Base-by-base conservation (phyloP, 2,113 vertebrate genomes). In the Enhydra lutris region DNA sequence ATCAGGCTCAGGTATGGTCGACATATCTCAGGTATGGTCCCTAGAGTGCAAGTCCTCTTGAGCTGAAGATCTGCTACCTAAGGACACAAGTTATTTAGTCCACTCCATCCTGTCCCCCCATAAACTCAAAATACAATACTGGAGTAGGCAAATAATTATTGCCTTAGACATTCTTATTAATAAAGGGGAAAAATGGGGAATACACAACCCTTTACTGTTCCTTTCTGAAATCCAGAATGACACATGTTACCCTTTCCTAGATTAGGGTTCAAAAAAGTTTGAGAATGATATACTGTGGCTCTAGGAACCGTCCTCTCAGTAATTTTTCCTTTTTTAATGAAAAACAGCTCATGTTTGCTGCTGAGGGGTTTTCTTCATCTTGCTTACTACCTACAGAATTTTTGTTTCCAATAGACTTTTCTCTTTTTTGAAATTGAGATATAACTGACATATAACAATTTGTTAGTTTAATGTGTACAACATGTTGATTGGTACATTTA, bases 61-160 rank as follows among this genome's bases (percentile, higher is more conserved):
- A 34, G 36, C 6, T 47, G 31, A 97, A 15, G 14, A 83, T 18
- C 3, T 71, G 24, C 39, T 15, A 55, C 20, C 14, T 31, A 55
- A 61, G 76, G 50, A 52, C 14, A 65, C 3, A 84, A 83, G n/a
- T 10, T 63, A 36, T 57, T 79, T 73, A 36, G 2, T 57, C 14
- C 15, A 26, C 3, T 39, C 0, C 3, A 10, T 73, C 1, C 3
- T 1, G 24, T 23, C 7, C 29, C 29, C 4, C 21, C 55, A 20
- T 45, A 67, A 80, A 81, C 2, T 23, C 10, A 86, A 31, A n/a
- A 59, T 34, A 42, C 8, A 74, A 7, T 42, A 21, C 7, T 76
- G 42, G 11, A 42, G 52, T 21, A 50, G 57, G 26, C 21, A 50
- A n/a, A 59, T 31, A 65, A 24, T 31, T 76, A 71, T 29, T 71